A percentile compares a stretch with the other conserved stretches of the same genome.
These are phyloP conservation scores for Leuciscus waleckii DNA, from an alignment of 2,797 vertebrate species.

Conservation along the genomic window DNA sequence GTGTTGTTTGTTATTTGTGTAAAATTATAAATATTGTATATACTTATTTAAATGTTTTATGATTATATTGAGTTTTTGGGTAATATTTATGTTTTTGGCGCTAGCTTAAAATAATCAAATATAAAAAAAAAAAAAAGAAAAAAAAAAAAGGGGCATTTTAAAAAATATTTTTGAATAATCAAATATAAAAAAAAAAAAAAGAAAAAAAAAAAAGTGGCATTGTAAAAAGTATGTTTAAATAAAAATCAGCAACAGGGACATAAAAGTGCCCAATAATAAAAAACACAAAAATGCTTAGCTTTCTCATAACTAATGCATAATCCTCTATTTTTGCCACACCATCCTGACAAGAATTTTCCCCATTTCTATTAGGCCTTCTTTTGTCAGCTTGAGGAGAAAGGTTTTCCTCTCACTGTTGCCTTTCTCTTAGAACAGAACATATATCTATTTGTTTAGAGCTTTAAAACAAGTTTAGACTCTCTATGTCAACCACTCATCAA, in stretches of 20 bases:
- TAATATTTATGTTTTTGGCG: no score
- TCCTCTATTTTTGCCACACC: background rate
- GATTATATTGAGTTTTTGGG: background rate
- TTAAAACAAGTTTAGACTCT: background rate
- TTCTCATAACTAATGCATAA: slow-evolving; percentile 17
- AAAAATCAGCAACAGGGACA: background rate
- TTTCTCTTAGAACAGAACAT: background rate
- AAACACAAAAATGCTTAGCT: background rate
- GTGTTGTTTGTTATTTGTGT: background rate
- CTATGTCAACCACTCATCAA: background rate
- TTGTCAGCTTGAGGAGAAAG: background rate
- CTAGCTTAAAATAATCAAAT: background rate
- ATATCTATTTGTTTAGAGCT: background rate
- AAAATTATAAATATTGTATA: background rate
- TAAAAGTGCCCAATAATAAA: background rate
- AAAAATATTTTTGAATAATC: background rate
- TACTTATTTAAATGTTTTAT: background rate
- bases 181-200: background rate
- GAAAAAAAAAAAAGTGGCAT: no score
- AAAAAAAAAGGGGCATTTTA: no score
- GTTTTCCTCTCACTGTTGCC: background rate
- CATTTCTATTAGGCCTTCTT: no score
- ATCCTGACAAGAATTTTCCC: no score
- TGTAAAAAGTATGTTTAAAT: background rate
- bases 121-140: background rate